Base-by-base conservation (phyloP, 2,797 vertebrate species). In the Ctenopoma kingsleyae region DNA sequence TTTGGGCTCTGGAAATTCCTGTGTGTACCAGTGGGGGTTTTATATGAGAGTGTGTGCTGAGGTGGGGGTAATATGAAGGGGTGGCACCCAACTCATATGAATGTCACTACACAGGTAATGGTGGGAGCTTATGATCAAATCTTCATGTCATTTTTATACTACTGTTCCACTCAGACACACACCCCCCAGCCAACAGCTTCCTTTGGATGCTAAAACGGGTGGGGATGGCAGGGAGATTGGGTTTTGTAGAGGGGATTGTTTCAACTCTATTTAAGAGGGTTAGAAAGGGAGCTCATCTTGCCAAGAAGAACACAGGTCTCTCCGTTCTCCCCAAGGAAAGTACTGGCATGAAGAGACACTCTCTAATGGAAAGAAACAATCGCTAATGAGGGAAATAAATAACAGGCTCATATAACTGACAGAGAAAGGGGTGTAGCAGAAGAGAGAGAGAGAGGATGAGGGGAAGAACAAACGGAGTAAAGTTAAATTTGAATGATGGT, bases 1-100 rank as follows among this genome's bases (percentile, higher is more conserved):
- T 89, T 87, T 82, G 78, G 86, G 85, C 74, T 90, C 81, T 88
- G 84, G 82, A 91, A 91, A 91, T 87, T 83, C 83, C 83, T 88
- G 65, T 71, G 80, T 81, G 84, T 76, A 79, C 67, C 56, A 19
- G 59, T 67, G 72, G 65, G 63, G 83, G 60, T 53, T 72, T 80
- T 71, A 27, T 5, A 25, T 23, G 61, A 17, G 48, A 52, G 61
- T 44, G 64, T 67, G 53, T 36, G 55, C 20, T 17, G 6, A 27
- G 23, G 54, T 19, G 43, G 51, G 80, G 71, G 57, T 44, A 57
- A 47, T 71, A 58, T n/a, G 38, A 81, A 81, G 25, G 56, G 76
- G 76, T 84, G 77, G 81, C 67, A 79, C 67, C 74, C 53, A 54
- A 78, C 80, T 86, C 87, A 74, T 70, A 91, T 81, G 64, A 80